These are phyloP conservation scores for Probaryconus sp. DNA, from an alignment of 1,140 invertebrate species.

Conservation along the genomic window DNA sequence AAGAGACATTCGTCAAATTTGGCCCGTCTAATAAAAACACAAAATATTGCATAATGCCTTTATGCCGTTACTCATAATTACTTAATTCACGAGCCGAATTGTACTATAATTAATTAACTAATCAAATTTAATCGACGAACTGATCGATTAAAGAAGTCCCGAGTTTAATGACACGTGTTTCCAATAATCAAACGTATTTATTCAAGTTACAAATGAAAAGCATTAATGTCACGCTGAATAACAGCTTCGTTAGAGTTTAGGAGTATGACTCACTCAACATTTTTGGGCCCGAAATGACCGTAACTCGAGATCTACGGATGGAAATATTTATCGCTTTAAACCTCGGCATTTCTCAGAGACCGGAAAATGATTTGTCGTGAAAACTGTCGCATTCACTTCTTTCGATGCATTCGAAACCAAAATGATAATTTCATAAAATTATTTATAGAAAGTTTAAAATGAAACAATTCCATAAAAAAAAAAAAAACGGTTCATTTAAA, in stretches of 20 bases:
- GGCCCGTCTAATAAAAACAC: background rate
- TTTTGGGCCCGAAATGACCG: slow-evolving; percentile 22
- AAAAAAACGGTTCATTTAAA: too few species aligned
- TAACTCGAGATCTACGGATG: slow-evolving; percentile 38
- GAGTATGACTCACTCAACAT: slow-evolving; percentile 39
- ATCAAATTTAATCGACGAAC: too few species aligned
- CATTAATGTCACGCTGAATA: background rate
- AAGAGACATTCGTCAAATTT: slow-evolving; percentile 15
- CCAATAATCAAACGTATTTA: too few species aligned
- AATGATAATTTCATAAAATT: too few species aligned
- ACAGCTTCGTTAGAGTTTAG: slow-evolving; percentile 1
- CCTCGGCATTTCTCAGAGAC: background rate
- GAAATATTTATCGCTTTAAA: slow-evolving; percentile 18
- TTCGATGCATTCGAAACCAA: background rate
- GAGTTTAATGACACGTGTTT: too few species aligned
- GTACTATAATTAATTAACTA: background rate
- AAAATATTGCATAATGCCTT: too few species aligned
- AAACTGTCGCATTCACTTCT: too few species aligned
- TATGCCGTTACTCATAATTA: slow-evolving; percentile 10
- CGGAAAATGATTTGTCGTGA: slow-evolving; percentile 22
- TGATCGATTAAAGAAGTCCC: too few species aligned
- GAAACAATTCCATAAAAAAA: too few species aligned
- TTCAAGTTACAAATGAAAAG: slow-evolving; percentile 11
- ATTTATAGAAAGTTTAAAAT: too few species aligned
- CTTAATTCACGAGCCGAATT: slow-evolving; percentile 1